A percentile compares a stretch with the other conserved stretches of the same genome.
phyloP scores from a whole-genome alignment of 2,888 invertebrate species.

The Pyrrhosoma nymphula region DNA sequence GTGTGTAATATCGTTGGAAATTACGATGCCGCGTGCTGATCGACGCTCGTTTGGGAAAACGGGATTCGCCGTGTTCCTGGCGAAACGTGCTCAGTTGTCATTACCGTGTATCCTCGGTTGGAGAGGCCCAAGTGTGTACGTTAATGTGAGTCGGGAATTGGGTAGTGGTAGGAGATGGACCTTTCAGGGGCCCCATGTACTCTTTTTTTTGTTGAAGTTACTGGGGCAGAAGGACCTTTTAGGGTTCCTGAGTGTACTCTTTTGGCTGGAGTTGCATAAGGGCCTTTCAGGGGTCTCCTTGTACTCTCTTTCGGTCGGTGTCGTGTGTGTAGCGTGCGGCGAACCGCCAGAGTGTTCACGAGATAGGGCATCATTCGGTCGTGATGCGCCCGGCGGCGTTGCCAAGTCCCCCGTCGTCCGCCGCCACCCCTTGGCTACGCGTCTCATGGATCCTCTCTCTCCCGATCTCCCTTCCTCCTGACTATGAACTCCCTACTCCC shows the following conservation, averaged over 20 bases:
- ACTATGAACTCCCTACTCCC: not conserved
- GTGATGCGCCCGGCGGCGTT: constrained; percentile 6
- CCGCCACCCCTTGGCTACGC: not conserved
- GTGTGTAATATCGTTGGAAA: not conserved
- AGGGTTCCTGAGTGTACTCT: too few species aligned
- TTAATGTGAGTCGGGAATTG: not conserved
- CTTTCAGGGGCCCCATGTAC: too few species aligned
- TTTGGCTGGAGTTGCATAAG: too few species aligned
- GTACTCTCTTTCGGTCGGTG: not conserved
- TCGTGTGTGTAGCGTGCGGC: not conserved
- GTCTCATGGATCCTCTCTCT: not conserved
- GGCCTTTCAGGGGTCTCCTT: not conserved
- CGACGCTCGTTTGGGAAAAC: not conserved
- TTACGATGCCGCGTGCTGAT: not conserved
- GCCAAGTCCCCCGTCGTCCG: not conserved
- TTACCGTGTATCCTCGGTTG: not conserved
- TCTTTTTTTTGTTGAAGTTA: too few species aligned
- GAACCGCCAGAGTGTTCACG: not conserved
- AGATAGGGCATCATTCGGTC: constrained; percentile 27
- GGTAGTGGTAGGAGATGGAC: not conserved
- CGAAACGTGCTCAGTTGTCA: not conserved
- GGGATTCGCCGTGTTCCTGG: not conserved
- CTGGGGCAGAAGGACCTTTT: too few species aligned
- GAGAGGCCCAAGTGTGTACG: not conserved
- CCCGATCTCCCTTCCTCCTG: not conserved